Evolutionary conservation across 2,888 invertebrate species (phyloP), one percentile per base, ranked within the genome.

Genomic region (Calameuta pallipes): DNA sequence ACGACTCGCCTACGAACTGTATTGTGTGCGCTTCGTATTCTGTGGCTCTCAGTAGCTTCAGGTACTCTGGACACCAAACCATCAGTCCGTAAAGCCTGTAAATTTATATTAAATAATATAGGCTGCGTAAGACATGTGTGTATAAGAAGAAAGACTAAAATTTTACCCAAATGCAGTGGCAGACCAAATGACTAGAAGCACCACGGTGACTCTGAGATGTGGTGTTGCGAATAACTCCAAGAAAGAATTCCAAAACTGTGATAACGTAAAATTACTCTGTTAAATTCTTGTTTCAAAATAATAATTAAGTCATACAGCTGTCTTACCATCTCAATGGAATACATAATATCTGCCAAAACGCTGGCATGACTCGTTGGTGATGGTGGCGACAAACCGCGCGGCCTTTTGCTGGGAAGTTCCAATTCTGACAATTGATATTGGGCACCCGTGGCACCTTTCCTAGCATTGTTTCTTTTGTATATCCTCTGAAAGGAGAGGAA

Each of bases 221-320:
- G 95, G 93, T 30, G 93, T 93, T 23, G 95, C 94, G 84, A 95
- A 94, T 75, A 96, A 90, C 86, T 95, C 94, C 87, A 94, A 93
- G 84, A 96, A 95, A 73, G 95, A 94, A 87, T 94, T 95, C 93
- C 95, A 94, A 89, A 95, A 95, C 95, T 96, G 92, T 13, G 88
- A 92, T 80, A 76, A 84, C 79, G 15, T 31, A 23, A 34, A 31
- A 35, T 74, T 41, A 71, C 69, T 15, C 73, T 84, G 87, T 87
- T 84, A 92, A 90, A 56, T 33, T 36, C 6, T 79, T 36, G n/a
- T 9, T 69, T 31, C 15, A 78, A 78, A 78, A 69, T 68, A 35
- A 35, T 36, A 34, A 70, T 33, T 75, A 35, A 35, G 33, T 79
- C 56, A 79, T 78, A 73, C 15, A 23, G 56, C 9, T 76, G 75